phyloP scores from a whole-genome alignment of 1,140 invertebrate species.

The Eueides isabella region DNA sequence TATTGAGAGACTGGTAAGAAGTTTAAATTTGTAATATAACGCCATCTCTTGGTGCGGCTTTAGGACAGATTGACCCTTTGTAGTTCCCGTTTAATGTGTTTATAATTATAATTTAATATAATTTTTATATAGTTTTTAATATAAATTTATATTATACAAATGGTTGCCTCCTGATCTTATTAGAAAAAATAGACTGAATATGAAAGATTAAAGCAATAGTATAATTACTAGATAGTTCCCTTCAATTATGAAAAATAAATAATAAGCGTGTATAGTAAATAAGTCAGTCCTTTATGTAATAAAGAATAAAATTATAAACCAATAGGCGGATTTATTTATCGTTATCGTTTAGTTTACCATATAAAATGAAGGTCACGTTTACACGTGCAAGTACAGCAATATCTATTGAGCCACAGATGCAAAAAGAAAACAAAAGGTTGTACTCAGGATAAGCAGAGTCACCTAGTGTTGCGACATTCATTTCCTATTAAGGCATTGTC shows the following conservation, averaged over 20 bases:
- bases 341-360: constrained; percentile 3
- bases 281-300: too few species aligned
- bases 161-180: too few species aligned
- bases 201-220: too few species aligned
- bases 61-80: not conserved
- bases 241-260: too few species aligned
- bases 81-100: not conserved
- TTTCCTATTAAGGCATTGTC: too few species aligned
- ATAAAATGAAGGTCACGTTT: not conserved
- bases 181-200: too few species aligned
- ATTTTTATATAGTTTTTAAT: too few species aligned
- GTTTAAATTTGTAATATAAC: not conserved
- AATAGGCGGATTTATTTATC: not conserved
- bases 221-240: too few species aligned
- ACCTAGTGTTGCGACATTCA: too few species aligned
- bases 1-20: not conserved
- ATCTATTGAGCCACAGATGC: not conserved
- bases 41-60: not conserved
- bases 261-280: too few species aligned
- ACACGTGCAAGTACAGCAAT: not conserved
- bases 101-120: not conserved
- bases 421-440: not conserved
- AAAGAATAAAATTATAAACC: not conserved
- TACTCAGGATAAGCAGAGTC: too few species aligned
- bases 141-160: too few species aligned